These are phyloP conservation scores for Carcinoscorpius rotundicauda DNA, from an alignment of 1,140 invertebrate genomes.

Conservation along the genomic window DNA sequence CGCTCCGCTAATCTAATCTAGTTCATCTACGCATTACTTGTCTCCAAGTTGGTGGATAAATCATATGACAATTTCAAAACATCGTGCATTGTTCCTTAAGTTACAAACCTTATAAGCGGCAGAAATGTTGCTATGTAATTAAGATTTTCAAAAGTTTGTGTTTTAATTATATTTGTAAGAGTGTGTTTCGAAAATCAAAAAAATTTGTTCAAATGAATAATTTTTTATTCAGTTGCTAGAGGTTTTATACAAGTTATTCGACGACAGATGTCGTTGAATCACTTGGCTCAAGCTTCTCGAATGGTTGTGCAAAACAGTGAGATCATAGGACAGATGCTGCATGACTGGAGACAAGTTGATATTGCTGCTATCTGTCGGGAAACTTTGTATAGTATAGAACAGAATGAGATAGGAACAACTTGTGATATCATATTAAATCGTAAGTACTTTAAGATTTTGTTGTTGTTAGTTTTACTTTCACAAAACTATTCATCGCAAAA, in stretches of 20 bases:
- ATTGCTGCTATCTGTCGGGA: conserved; percentile 36
- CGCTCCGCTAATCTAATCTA: too few relatives aligned
- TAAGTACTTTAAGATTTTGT: conserved; percentile 24
- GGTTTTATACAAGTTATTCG: conserved; percentile 43
- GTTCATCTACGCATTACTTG: too few relatives aligned
- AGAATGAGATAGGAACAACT: conserved; percentile 26
- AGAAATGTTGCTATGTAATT: too few relatives aligned
- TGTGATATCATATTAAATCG: conserved; percentile 30
- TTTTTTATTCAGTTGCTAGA: conserved; percentile 30
- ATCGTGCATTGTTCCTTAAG: too few relatives aligned
- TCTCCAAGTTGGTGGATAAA: too few relatives aligned
- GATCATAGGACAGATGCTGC: conserved; percentile 44
- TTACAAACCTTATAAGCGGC: too few relatives aligned
- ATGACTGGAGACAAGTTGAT: conserved; percentile 40
- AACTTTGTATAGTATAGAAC: conserved; percentile 36
- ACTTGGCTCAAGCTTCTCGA: conserved; percentile 45
- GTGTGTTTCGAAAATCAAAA: too few relatives aligned
- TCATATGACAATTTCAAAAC: too few relatives aligned
- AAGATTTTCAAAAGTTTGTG: too few relatives aligned
- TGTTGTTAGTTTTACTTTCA: neutral
- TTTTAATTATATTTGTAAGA: too few relatives aligned
- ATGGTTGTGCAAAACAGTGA: conserved; percentile 44
- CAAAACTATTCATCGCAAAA: too few relatives aligned
- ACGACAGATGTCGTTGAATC: conserved; percentile 46
- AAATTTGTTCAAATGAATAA: too few relatives aligned